phyloP scores from a whole-genome alignment of 2,797 vertebrate genomes.

The Borostomias antarcticus region DNA sequence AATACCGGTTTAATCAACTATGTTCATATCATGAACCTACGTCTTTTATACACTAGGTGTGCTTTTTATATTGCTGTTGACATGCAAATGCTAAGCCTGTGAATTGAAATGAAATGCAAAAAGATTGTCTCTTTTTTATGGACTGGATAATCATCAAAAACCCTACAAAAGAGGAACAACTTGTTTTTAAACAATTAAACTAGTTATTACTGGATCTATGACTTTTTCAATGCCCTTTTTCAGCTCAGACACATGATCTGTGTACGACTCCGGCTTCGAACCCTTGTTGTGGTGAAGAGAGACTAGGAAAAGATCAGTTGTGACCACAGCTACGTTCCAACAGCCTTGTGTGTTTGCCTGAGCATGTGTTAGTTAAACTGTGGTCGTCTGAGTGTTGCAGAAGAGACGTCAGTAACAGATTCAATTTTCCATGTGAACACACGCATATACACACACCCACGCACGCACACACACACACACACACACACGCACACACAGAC shows the following conservation, averaged over 20 bases:
- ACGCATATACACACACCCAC: conserved; percentile 26
- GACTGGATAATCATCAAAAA: conserved; percentile 9
- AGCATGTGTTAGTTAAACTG: conserved; percentile 59
- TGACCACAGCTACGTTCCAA: conserved; percentile 38
- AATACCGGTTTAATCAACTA: neutral
- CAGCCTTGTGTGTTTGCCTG: conserved; percentile 53
- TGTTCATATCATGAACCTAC: neutral
- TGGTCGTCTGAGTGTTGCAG: conserved; percentile 59
- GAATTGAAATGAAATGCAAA: neutral
- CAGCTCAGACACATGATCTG: conserved; percentile 18
- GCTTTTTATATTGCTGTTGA: conserved; percentile 16
- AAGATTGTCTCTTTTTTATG: conserved; percentile 4
- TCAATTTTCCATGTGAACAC: conserved; percentile 26
- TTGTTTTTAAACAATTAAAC: conserved; percentile 20
- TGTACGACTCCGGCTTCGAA: conserved; percentile 24
- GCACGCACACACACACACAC: conserved; percentile 28
- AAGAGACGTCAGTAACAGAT: conserved; percentile 46
- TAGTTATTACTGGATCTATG: conserved; percentile 14
- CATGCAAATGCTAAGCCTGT: conserved; percentile 21
- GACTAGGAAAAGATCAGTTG: conserved; percentile 24
- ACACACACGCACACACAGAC: conserved; percentile 20
- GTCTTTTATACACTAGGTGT: conserved; percentile 2
- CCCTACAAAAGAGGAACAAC: conserved; percentile 1
- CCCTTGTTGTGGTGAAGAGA: conserved; percentile 36
- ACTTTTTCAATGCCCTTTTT: conserved; percentile 2